A percentile compares a stretch with the other conserved stretches of the same genome.
phyloP scores from a whole-genome alignment of 2,888 invertebrate species.

The Meta bourneti region DNA sequence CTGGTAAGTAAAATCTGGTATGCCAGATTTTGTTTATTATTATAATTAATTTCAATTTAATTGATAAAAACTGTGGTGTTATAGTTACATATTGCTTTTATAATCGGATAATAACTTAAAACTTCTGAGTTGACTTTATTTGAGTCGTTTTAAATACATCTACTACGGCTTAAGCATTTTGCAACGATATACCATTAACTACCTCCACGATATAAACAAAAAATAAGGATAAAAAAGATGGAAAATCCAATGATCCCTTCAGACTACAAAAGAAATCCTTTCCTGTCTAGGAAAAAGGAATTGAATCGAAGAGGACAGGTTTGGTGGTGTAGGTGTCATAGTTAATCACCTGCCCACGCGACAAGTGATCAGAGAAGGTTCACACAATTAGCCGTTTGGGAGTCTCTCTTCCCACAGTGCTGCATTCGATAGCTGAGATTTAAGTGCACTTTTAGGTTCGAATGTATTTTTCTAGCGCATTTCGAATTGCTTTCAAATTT shows the following conservation, averaged over 20 bases:
- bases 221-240: not conserved
- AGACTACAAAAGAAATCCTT: slow-evolving; percentile 3
- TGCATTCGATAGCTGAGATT: not conserved
- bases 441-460: slow-evolving; percentile 69
- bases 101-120: no score
- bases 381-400: slow-evolving; percentile 41
- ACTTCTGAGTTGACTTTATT: not conserved
- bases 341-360: slow-evolving; percentile 60
- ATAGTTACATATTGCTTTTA: no score
- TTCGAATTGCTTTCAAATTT: not conserved
- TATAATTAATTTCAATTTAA: no score
- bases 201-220: not conserved
- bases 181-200: not conserved
- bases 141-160: not conserved
- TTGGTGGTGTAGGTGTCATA: slow-evolving; percentile 59
- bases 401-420: not conserved
- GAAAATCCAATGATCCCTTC: not conserved
- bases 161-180: not conserved
- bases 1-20: no score
- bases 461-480: not conserved
- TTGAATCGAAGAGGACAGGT: slow-evolving; percentile 38
- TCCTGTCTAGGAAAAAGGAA: slow-evolving; percentile 24
- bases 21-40: no score
- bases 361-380: slow-evolving; percentile 49
- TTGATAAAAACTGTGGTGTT: no score